Base-by-base conservation (phyloP, 2,113 vertebrate species). In the Morone chrysops region DNA sequence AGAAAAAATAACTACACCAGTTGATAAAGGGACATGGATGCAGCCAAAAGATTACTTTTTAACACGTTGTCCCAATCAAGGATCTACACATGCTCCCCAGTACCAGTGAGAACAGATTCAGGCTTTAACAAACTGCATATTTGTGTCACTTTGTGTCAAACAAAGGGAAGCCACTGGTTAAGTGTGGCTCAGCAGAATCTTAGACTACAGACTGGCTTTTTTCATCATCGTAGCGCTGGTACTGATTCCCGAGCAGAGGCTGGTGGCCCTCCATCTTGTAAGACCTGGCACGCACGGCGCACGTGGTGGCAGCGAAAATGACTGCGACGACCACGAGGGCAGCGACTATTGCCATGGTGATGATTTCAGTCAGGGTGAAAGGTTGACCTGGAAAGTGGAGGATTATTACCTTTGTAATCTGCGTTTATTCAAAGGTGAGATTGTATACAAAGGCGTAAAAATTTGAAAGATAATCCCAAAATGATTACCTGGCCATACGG, bases 181-280 rank as follows among this genome's bases (percentile, higher is more conserved):
- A 2, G 31, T 45, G 57, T 25, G 53, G 69, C 53, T 75, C 13
- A 3, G 20, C 45, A 17, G 0, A 47, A 18, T 48, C 20, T 96
- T 90, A 99, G 80, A 98, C 96, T 48, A 96, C 93, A 53, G 97
- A 97, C 57, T 97, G 97, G 84, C 93, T 95, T 36, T 97, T 96
- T 73, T 92, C 93, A 25, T 97, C 96, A 36, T 97, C 96, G n/a
- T 99, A 99, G 25, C 96, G 96, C 92, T 96, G 97, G 92, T 98
- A 97, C 66, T 97, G 96, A 16, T 98, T 96, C 25, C 92, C 94
- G 22, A 99, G 96, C 83, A 99, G 96, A 41, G 97, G 97, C 90
- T 98, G 97, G 50, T 95, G 95, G 65, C 95, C 92, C 17, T 97
- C 98, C 78, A 92, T 94, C 81, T 91, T 95, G 83, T 92, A 91